Percentiles rank a stretch among this genome's conserved stretches.
Evolutionary conservation across 1,140 invertebrate genomes (phyloP).

Genomic region (Brachionus calyciflorus): DNA sequence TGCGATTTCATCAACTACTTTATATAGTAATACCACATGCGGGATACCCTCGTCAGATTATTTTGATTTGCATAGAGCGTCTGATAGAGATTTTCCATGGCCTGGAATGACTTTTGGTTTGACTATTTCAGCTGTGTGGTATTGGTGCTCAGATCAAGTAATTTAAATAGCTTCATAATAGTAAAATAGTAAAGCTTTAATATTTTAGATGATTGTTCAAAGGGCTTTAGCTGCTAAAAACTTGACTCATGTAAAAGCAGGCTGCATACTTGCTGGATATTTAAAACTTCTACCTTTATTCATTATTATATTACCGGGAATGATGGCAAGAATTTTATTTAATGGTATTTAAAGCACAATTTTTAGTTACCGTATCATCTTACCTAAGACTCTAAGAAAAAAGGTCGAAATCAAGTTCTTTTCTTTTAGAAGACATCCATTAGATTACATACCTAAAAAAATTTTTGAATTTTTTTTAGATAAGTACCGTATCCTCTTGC

Average conservation of each 20-base stretch:
- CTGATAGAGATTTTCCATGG: constrained; percentile 63
- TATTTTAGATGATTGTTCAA: constrained; percentile 64
- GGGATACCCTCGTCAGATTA: constrained; percentile 58
- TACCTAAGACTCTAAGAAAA: too few species aligned
- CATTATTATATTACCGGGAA: constrained; percentile 65
- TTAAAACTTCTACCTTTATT: constrained; percentile 65
- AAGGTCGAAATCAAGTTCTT: too few species aligned
- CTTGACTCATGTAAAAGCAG: constrained; percentile 64
- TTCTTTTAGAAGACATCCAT: too few species aligned
- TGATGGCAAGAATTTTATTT: constrained; percentile 64
- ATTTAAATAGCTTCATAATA: neutral
- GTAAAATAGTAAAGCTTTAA: neutral
- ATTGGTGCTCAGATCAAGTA: constrained; percentile 63
- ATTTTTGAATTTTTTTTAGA: too few species aligned
- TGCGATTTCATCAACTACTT: constrained; percentile 53
- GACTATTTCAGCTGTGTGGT: constrained; percentile 64
- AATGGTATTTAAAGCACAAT: constrained; percentile 55
- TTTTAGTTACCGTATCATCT: too few species aligned
- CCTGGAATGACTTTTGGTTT: constrained; percentile 62
- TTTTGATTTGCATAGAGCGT: constrained; percentile 62
- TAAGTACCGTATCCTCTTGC: too few species aligned
- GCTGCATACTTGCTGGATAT: constrained; percentile 63
- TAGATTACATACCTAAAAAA: too few species aligned
- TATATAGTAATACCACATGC: constrained; percentile 52
- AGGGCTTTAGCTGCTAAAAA: constrained; percentile 64